Evolutionary conservation across 2,888 invertebrate species (phyloP).

Genomic region (Schizaphis graminum): DNA sequence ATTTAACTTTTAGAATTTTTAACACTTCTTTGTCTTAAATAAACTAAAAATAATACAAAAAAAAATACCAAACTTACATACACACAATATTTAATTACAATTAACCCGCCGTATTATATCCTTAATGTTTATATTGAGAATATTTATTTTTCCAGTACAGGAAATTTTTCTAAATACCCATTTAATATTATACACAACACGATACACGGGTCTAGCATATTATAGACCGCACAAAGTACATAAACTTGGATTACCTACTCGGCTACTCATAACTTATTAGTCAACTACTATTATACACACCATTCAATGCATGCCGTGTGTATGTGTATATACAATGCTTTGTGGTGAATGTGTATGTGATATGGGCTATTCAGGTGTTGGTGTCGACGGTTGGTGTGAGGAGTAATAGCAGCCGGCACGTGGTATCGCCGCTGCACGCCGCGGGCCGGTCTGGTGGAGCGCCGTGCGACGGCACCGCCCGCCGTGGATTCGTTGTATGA

Average conservation of each 20-base stretch:
- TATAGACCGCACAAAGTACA: not conserved
- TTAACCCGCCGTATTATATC: too few species aligned
- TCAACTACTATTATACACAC: not conserved
- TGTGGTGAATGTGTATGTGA: conserved; percentile 57
- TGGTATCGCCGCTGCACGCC: conserved; percentile 66
- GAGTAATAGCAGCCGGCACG: conserved; percentile 65
- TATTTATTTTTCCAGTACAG: too few species aligned
- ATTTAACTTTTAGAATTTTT: too few species aligned
- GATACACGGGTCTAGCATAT: not conserved
- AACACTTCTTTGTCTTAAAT: too few species aligned
- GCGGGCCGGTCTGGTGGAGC: conserved; percentile 66
- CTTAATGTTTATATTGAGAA: too few species aligned
- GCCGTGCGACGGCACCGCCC: conserved; percentile 65
- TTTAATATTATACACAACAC: not conserved
- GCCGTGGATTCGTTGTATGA: conserved; percentile 67
- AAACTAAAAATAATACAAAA: too few species aligned
- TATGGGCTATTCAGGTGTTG: conserved; percentile 64
- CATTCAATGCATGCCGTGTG: conserved; percentile 14
- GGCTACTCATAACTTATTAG: not conserved
- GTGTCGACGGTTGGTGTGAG: conserved; percentile 63
- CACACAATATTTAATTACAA: too few species aligned
- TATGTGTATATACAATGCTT: conserved; percentile 47
- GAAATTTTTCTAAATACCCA: too few species aligned
- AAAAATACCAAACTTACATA: too few species aligned
- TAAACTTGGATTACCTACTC: not conserved